phyloP scores from a whole-genome alignment of 2,888 invertebrate species.

The Geophilus truncorum region DNA sequence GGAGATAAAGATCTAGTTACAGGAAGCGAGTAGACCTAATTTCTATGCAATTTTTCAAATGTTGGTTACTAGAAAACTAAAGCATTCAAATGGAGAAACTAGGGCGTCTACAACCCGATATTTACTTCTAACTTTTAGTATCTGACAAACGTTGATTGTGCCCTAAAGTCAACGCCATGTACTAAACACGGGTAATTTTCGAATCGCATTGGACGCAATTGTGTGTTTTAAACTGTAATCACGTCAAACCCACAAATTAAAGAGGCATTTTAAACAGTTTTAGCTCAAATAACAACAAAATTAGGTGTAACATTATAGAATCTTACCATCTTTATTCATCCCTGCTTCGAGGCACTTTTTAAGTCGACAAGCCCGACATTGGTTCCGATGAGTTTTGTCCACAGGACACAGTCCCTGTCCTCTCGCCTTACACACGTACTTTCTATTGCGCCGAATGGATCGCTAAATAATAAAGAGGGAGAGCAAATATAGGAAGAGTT shows the following conservation, averaged over 20 bases:
- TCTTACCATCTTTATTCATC: slow-evolving; percentile 93
- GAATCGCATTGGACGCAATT: no score
- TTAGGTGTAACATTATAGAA: background rate
- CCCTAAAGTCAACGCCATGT: no score
- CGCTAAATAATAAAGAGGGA: slow-evolving; percentile 57
- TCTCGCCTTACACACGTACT: slow-evolving; percentile 92
- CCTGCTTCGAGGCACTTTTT: slow-evolving; percentile 84
- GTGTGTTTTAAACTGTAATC: no score
- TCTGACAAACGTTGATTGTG: no score
- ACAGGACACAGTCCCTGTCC: slow-evolving; percentile 78
- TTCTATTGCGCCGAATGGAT: slow-evolving; percentile 89
- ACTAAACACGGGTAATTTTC: no score
- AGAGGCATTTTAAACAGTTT: no score
- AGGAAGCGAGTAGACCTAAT: background rate
- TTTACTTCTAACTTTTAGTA: no score
- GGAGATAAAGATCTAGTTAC: background rate
- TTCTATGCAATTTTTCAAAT: background rate
- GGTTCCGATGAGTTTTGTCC: slow-evolving; percentile 93
- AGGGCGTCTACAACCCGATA: no score
- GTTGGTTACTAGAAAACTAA: slow-evolving; percentile 30
- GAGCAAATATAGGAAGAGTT: no score
- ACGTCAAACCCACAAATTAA: no score
- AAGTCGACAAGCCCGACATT: slow-evolving; percentile 89
- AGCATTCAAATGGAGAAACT: background rate
- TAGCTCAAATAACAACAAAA: no score